Percentiles rank a stretch among this genome's conserved stretches.
These are phyloP conservation scores for Lipotes vexillifer DNA, from an alignment of 2,113 vertebrate species.

Conservation along the genomic window DNA sequence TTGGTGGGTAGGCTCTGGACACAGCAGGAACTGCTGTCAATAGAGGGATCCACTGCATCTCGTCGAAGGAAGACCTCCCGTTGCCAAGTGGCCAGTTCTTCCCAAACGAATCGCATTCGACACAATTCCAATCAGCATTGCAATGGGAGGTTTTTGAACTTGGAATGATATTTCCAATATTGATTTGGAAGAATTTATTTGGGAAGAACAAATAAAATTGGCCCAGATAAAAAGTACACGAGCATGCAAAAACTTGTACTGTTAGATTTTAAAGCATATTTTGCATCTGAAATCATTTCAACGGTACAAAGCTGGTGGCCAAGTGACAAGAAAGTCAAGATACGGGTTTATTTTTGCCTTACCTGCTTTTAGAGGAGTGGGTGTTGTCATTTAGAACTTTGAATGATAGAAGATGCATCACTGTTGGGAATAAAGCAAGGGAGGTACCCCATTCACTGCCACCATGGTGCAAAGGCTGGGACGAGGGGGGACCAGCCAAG, in stretches of 20 bases:
- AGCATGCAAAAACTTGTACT: background rate
- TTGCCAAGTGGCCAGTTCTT: background rate
- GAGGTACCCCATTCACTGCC: background rate
- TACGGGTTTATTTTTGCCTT: background rate
- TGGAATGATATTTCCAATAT: background rate
- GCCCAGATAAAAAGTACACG: background rate
- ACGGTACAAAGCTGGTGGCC: background rate
- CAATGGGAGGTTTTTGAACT: background rate
- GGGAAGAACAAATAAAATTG: background rate
- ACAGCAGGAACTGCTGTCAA: background rate
- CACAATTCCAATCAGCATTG: background rate
- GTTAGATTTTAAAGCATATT: background rate
- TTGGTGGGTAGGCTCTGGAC: background rate
- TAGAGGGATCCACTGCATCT: rapidly evolving
- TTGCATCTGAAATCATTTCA: background rate
- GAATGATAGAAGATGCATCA: rapidly evolving
- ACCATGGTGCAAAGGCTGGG: background rate
- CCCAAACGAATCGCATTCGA: background rate
- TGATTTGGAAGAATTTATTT: background rate
- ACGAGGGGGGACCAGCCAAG: too few relatives aligned
- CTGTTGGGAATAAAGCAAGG: background rate
- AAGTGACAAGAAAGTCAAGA: background rate
- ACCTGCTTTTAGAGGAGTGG: background rate
- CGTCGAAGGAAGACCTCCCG: background rate
- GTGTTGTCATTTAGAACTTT: background rate